These are phyloP conservation scores for Ptychobarbus kaznakovi DNA, from an alignment of 2,797 vertebrate genomes.

Conservation along the genomic window DNA sequence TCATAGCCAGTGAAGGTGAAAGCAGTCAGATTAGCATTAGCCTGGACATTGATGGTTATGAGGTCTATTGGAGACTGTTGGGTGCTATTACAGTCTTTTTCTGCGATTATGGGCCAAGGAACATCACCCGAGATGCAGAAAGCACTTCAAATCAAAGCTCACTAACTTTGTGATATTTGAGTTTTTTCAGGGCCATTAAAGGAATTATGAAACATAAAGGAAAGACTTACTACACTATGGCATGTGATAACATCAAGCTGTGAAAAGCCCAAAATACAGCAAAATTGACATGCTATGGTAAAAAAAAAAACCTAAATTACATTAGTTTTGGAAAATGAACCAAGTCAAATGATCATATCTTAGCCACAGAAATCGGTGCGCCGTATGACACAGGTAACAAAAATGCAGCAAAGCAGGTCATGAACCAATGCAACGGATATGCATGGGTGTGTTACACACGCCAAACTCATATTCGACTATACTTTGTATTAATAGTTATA, in stretches of 20 bases:
- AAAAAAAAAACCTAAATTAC: neutral
- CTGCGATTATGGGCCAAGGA: conserved; percentile 57
- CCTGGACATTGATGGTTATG: accelerated
- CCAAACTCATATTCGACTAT: neutral
- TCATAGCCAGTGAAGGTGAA: conserved; percentile 67
- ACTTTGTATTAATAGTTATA: neutral
- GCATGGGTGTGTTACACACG: neutral
- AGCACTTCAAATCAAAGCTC: neutral
- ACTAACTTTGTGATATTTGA: neutral
- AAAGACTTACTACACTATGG: conserved; percentile 70
- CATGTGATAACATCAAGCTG: conserved; percentile 72
- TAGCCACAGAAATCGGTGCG: neutral
- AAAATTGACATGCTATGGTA: neutral
- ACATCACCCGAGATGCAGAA: conserved; percentile 57
- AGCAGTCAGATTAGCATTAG: conserved; percentile 19
- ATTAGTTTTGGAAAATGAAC: too few species aligned
- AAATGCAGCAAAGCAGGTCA: conserved; percentile 51
- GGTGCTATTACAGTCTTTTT: conserved; percentile 60
- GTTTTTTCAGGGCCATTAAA: neutral
- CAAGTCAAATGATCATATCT: neutral
- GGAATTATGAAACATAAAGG: neutral
- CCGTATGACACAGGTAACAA: conserved; percentile 45
- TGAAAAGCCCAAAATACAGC: neutral
- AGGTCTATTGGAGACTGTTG: conserved; percentile 81
- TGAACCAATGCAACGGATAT: conserved; percentile 11